Percentiles rank a stretch among this genome's conserved stretches.
Evolutionary conservation across 2,888 invertebrate species (phyloP).

Genomic region (Bhutanitis thaidina): DNA sequence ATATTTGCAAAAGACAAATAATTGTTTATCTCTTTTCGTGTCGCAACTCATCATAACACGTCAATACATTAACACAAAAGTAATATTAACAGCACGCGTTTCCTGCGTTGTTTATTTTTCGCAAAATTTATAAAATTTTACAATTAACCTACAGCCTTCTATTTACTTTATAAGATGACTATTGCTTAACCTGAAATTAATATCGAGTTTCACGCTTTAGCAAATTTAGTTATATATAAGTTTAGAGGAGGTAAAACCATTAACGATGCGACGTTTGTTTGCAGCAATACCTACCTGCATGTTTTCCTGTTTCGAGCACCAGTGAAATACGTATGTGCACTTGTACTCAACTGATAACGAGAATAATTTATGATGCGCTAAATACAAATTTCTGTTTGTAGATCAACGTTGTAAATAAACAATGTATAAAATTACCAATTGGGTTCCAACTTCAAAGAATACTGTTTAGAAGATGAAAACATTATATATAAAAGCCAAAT

Average conservation of each 20-base stretch:
- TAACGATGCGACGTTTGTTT: constrained; percentile 16
- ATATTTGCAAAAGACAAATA: too few relatives aligned
- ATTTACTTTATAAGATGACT: too few relatives aligned
- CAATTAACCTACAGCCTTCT: too few relatives aligned
- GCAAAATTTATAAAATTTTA: too few relatives aligned
- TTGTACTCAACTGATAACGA: constrained; percentile 19
- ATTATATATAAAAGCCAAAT: too few relatives aligned
- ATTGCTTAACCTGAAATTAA: not conserved
- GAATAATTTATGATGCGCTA: constrained; percentile 15
- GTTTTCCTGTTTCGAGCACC: constrained; percentile 30
- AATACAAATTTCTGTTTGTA: constrained; percentile 16
- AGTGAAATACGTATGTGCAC: constrained; percentile 24
- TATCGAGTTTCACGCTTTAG: constrained; percentile 4
- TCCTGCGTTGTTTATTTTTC: not conserved
- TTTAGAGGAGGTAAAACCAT: constrained; percentile 4
- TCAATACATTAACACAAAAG: too few relatives aligned
- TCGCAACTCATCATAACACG: too few relatives aligned
- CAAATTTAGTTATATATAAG: constrained; percentile 6
- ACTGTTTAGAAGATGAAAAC: too few relatives aligned
- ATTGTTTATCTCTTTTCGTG: too few relatives aligned
- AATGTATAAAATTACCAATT: constrained; percentile 1
- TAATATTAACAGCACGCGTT: too few relatives aligned
- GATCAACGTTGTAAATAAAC: constrained; percentile 5
- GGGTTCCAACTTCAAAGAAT: not conserved
- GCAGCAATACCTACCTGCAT: constrained; percentile 22